Evolutionary conservation across 2,888 invertebrate species (phyloP), one percentile per base, ranked within the genome.

Genomic region (Blera fallax): DNA sequence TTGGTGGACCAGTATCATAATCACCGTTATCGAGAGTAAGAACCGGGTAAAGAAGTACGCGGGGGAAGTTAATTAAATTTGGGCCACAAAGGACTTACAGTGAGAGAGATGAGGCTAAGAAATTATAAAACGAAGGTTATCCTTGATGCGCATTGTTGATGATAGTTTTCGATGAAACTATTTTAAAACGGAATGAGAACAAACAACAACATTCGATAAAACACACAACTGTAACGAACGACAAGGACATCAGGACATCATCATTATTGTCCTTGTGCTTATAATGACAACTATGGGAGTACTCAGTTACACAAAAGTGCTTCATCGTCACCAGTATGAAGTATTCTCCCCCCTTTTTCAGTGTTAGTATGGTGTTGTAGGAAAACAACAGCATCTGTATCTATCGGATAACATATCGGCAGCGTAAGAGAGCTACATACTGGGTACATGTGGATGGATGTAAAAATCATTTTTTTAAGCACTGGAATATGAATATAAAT

Each of bases 191-290:
- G 32, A 64, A 64, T 29, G 1, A 18, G 14, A 50, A 14, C 10
- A 48, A 34, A 58, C 34, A 58, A 18, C 34, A 18, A n/a, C n/a
- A n/a, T n/a, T n/a, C n/a, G n/a, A n/a, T n/a, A n/a, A n/a, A n/a
- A n/a, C n/a, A n/a, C n/a, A n/a, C n/a, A n/a, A n/a, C n/a, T n/a
- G n/a, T n/a, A n/a, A 34, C 45, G n/a, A n/a, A 52, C 52, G n/a
- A 64, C 40, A 43, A 43, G 64, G 34, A 73, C 67, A 67, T 60
- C 58, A 43, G 64, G 34, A 73, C 67, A 67, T 60, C 58, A 67
- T 52, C 50, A 74, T 67, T 60, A 74, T 80, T 73, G 65, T 67
- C 54, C 52, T 80, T 79, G 73, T 79, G 56, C 73, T 73, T 48
- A 79, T 65, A 67, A 73, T 62, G 69, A 60, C 60, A 67, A 73